These are phyloP conservation scores for Ochropleura leucogaster DNA, from an alignment of 2,888 invertebrate genomes.

Conservation along the genomic window DNA sequence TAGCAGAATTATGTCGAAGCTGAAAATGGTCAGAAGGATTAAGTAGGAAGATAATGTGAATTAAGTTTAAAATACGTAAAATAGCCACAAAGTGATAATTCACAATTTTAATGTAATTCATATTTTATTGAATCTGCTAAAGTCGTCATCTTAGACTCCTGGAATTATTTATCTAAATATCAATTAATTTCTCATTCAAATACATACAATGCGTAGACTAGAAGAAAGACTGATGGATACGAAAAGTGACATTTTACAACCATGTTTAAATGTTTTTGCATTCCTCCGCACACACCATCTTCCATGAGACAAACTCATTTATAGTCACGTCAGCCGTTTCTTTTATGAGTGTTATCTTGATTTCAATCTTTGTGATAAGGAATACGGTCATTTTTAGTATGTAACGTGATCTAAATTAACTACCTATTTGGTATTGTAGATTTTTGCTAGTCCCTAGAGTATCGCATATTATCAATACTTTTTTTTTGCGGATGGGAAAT, in stretches of 20 bases:
- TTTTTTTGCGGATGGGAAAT: too few relatives aligned
- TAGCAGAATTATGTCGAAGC: too few relatives aligned
- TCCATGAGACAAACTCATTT: conserved; percentile 12
- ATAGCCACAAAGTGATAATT: too few relatives aligned
- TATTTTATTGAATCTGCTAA: too few relatives aligned
- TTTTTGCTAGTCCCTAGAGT: neutral
- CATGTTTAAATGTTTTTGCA: conserved; percentile 2
- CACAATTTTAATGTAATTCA: too few relatives aligned
- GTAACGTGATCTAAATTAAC: conserved; percentile 4
- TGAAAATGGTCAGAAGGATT: too few relatives aligned
- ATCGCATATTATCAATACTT: conserved; percentile 1
- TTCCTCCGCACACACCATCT: conserved; percentile 27
- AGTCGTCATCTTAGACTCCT: neutral
- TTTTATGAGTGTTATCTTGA: conserved; percentile 47
- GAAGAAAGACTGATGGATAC: too few relatives aligned
- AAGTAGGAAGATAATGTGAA: too few relatives aligned
- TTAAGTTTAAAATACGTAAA: too few relatives aligned
- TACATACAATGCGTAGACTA: neutral
- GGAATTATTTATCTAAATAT: neutral
- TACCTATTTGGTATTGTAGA: conserved; percentile 13
- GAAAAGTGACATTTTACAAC: neutral
- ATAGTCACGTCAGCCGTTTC: conserved; percentile 24
- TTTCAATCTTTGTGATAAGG: conserved; percentile 20
- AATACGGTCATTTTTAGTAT: conserved; percentile 12
- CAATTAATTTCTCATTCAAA: neutral